phyloP scores from a whole-genome alignment of 2,113 vertebrate genomes.

The Upupa epops region DNA sequence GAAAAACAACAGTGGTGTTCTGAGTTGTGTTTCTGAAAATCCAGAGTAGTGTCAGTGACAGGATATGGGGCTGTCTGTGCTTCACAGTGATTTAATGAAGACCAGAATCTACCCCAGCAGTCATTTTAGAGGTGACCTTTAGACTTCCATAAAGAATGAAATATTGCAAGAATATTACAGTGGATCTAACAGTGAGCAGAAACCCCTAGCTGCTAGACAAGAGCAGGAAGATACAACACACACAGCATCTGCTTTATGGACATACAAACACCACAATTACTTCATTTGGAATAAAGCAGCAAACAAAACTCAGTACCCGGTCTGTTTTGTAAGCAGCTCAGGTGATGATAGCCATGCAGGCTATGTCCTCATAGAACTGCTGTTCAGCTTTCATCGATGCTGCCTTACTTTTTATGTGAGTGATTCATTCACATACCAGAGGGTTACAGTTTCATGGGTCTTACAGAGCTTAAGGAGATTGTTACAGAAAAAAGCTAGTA shows the following conservation, averaged over 20 bases:
- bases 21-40: not conserved
- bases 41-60: not conserved
- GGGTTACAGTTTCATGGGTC: not conserved
- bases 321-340: not conserved
- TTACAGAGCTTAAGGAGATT: not conserved
- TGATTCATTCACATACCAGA: not conserved
- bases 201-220: conserved; percentile 34
- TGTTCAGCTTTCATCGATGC: not conserved
- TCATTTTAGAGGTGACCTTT: not conserved
- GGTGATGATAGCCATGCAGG: not conserved
- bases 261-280: not conserved
- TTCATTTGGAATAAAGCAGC: not conserved
- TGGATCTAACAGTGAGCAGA: not conserved
- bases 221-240: not conserved
- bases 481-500: not conserved
- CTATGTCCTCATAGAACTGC: not conserved
- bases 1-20: not conserved
- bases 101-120: not conserved
- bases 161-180: not conserved
- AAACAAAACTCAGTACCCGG: not conserved
- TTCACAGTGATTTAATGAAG: not conserved
- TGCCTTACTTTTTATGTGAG: not conserved
- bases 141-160: not conserved
- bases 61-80: not conserved
- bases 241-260: conserved; percentile 27